Base-by-base conservation (phyloP, 2,888 invertebrate species). In the Pterostichus niger region DNA sequence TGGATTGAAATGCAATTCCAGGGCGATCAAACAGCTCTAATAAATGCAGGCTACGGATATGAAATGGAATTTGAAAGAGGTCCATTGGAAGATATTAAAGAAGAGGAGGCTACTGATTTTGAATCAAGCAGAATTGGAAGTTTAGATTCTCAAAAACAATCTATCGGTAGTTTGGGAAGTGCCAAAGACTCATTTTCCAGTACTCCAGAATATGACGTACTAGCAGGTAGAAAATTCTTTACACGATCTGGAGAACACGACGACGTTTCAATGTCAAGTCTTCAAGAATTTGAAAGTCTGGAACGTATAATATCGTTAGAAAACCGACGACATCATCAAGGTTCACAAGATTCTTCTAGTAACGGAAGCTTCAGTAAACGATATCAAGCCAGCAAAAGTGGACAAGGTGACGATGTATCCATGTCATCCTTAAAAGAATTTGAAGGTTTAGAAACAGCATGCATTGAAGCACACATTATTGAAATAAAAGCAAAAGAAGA, bases 241-340 rank as follows among this genome's bases (percentile, higher is more conserved):
- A 93, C 95, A 3, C 94, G 94, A 85, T 93, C 94, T 86, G 94
- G 95, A n/a, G 97, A 98, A 86, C 96, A 96, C 88, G 98, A 98
- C 88, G 97, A 98, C 88, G 93, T 97, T 56, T 98, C 98, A 0
- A 94, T 98, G 89, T 97, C 95, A 85, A 98, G 98, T 6, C 92
- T 98, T 84, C 97, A 97, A 90, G 98, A 98, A 89, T 98, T 98
- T 91, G 98, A 98, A 91, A 95, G 95, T 85, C 91, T 98, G 11
- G 98, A 98, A 90, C 94, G 94, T 86, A 96, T 96, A 0, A 93
- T 98, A 87, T 93, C 94, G 0, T 92, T 96, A 88, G 97, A 97
- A 88, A 95, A 95, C 88, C 94, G 93, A 86, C 93, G 93, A 87
- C 93, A 92, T 86, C 92, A 93, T 86, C 94, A 94, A 79, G 95